These are phyloP conservation scores for Lepidurus couesii DNA, from an alignment of 1,140 invertebrate genomes.

Conservation along the genomic window DNA sequence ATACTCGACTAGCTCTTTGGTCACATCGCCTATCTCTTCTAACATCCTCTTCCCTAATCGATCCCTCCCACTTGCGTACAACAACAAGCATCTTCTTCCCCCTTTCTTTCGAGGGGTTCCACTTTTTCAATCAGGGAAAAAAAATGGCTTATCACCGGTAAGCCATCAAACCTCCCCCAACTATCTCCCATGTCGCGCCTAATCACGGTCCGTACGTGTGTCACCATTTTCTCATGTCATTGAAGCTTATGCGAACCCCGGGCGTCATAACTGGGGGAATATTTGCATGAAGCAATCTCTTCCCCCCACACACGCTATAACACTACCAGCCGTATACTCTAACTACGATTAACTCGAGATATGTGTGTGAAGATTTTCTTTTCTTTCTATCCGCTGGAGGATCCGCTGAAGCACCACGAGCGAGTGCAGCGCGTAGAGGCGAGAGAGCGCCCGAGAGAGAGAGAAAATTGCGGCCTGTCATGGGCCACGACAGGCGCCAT, in stretches of 20 bases:
- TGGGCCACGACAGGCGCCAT: constrained; percentile 20
- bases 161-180: constrained; percentile 13
- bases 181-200: constrained; percentile 4
- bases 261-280: neutral
- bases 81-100: too few relatives aligned
- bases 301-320: neutral
- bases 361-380: neutral
- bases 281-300: neutral
- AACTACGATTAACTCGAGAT: neutral
- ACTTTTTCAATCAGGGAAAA: neutral
- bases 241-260: neutral
- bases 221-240: constrained; percentile 11
- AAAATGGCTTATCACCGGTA: neutral
- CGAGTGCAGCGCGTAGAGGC: neutral
- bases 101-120: too few relatives aligned
- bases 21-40: neutral
- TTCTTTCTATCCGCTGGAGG: neutral
- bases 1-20: neutral
- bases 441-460: neutral
- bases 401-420: neutral
- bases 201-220: neutral
- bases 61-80: neutral
- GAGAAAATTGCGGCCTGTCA: constrained; percentile 17
- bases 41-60: neutral
- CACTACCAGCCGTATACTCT: neutral